Evolutionary conservation across 2,797 vertebrate species (phyloP), one percentile per base, ranked within the genome.

Genomic region (Acanthurus tractus): DNA sequence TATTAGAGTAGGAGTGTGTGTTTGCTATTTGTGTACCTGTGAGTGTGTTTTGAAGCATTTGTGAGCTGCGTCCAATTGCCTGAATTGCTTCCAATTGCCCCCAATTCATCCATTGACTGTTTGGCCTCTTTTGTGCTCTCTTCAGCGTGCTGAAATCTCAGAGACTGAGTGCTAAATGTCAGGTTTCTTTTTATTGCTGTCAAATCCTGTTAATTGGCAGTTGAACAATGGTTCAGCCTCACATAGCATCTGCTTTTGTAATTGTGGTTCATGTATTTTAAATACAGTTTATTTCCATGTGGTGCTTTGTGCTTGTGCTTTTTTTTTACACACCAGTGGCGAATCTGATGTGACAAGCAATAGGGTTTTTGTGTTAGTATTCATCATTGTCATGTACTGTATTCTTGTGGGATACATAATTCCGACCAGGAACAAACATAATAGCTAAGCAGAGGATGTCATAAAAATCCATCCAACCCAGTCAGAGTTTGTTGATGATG

Each of bases 1-100:
- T 55, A 79, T 81, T 65, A 70, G 66, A 59, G 77, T 61, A 63
- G 58, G 73, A 63, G 52, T 68, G 54, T 45, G 78, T 83, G 69
- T 74, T 34, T 36, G 6, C 29, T 34, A 34, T 34, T 25, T 62
- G 68, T 38, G 44, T 79, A 62, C 48, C 8, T 40, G 25, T 36
- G 22, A 50, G 61, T 66, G 63, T 72, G 67, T 74, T 59, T 71
- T 70, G 55, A 66, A 72, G 77, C 40, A 23, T 49, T 64, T 75
- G 70, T 67, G 77, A 55, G 70, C 54, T 68, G 59, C 44, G 42
- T 79, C 81, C 70, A 86, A 62, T 75, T 79, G 77, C 68, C 67
- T 81, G 71, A 87, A 81, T 85, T 79, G 68, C 80, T 69, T 74
- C 44, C 45, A 76, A 61, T 79, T 79, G 61, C 83, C 55, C 86